phyloP scores from a whole-genome alignment of 2,888 invertebrate species.

The Sipunculus nudus region DNA sequence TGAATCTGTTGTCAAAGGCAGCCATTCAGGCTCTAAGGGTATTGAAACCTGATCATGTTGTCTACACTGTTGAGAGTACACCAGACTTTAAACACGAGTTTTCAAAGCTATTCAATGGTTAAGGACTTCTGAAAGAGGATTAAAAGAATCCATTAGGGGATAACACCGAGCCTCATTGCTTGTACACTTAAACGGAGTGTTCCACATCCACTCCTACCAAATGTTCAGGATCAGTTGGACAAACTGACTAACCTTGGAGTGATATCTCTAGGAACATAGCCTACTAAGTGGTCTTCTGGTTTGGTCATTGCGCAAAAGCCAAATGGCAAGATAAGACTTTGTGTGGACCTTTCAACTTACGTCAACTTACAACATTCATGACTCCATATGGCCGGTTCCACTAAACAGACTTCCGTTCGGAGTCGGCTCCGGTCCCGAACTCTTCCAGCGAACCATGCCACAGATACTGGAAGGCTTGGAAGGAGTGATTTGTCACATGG shows the following conservation, averaged over 20 bases:
- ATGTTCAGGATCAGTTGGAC: slow-evolving; percentile 50
- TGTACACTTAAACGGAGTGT: slow-evolving; percentile 50
- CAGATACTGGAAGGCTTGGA: slow-evolving; percentile 16
- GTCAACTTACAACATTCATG: slow-evolving; percentile 12
- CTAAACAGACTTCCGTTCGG: slow-evolving; percentile 26
- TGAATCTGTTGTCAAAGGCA: too few species aligned
- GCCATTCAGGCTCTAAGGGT: background rate
- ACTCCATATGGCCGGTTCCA: too few species aligned
- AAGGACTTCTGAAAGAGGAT: too few species aligned
- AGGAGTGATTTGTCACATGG: slow-evolving; percentile 35
- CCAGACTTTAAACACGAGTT: background rate
- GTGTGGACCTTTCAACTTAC: slow-evolving; percentile 23
- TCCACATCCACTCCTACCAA: slow-evolving; percentile 48
- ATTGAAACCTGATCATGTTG: background rate
- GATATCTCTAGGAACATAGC: slow-evolving; percentile 47
- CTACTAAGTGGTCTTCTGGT: slow-evolving; percentile 56
- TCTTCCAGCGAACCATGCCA: slow-evolving; percentile 27
- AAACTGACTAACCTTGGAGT: slow-evolving; percentile 43
- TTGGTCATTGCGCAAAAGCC: slow-evolving; percentile 53
- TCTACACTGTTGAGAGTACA: background rate
- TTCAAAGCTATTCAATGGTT: too few species aligned
- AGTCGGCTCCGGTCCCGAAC: slow-evolving; percentile 17
- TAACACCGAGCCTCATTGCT: slow-evolving; percentile 44
- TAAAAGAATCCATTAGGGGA: slow-evolving; percentile 9
- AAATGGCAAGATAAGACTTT: slow-evolving; percentile 15